Percentiles rank a stretch among this genome's conserved stretches.
These are phyloP conservation scores for Sigmodon hispidus DNA, from an alignment of 2,113 vertebrate species.

Conservation along the genomic window DNA sequence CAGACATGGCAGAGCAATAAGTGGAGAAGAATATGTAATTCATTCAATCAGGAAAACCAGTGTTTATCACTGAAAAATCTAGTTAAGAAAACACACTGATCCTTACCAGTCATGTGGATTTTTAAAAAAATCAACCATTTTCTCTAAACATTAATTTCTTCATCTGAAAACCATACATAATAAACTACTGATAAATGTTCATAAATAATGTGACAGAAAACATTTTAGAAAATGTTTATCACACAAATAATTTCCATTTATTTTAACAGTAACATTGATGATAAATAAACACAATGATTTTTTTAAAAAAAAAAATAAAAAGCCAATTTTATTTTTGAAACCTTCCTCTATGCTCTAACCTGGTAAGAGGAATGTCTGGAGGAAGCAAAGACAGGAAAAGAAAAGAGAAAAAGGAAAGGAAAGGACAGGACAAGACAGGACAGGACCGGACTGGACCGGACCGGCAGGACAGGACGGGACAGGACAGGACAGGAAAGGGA, in stretches of 20 bases:
- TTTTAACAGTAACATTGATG: background rate
- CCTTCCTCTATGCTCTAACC: background rate
- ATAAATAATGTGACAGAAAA: background rate
- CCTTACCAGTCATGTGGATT: background rate
- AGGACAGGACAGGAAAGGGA: background rate
- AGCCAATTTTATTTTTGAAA: background rate
- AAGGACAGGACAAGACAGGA: no score
- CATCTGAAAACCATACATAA: background rate
- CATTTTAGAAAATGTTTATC: background rate
- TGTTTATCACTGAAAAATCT: background rate
- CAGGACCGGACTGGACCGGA: no score
- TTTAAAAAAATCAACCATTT: background rate
- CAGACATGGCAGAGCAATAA: background rate
- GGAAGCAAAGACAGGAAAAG: background rate
- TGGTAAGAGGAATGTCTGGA: background rate
- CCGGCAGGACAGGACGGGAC: no score
- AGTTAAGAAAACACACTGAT: background rate
- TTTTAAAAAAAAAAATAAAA: background rate
- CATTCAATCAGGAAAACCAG: background rate
- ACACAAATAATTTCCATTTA: background rate
- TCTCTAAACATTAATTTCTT: conserved; percentile 20
- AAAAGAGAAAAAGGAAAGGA: background rate
- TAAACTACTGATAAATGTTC: background rate
- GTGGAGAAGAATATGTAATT: conserved; percentile 15
- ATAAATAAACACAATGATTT: background rate